Evolutionary conservation across 2,888 invertebrate genomes (phyloP), one percentile per base, ranked within the genome.

Genomic region (Amaurobius ferox): DNA sequence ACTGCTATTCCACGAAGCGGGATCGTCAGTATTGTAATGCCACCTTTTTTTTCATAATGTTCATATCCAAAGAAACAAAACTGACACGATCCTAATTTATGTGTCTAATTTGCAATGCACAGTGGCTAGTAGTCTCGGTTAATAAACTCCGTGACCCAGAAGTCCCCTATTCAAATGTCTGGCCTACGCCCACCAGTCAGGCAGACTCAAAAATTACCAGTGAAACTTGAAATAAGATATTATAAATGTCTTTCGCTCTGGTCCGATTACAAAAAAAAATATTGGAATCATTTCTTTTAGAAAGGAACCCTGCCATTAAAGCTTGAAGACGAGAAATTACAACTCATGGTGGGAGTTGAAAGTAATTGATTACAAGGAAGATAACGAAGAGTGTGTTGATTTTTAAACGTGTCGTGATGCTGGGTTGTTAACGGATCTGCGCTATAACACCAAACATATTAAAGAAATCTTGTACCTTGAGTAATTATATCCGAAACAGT

Each of bases 101-200:
- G n/a, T n/a, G n/a, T n/a, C n/a, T n/a, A n/a, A n/a, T n/a, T n/a
- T n/a, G n/a, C n/a, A n/a, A n/a, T n/a, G n/a, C n/a, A n/a, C n/a
- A n/a, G n/a, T n/a, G n/a, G n/a, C n/a, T n/a, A n/a, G n/a, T n/a
- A n/a, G n/a, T n/a, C n/a, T n/a, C n/a, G n/a, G n/a, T n/a, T n/a
- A n/a, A n/a, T n/a, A n/a, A n/a, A n/a, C n/a, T n/a, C n/a, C n/a
- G n/a, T n/a, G n/a, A n/a, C n/a, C n/a, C n/a, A n/a, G n/a, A n/a
- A n/a, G n/a, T n/a, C n/a, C n/a, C n/a, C n/a, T n/a, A n/a, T n/a
- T n/a, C n/a, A n/a, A n/a, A n/a, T n/a, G n/a, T n/a, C n/a, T n/a
- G n/a, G n/a, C n/a, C n/a, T n/a, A 79, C 79, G 35, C 79, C 79
- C 32, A 68, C 55, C 39, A 61, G 30, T 39, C 39, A 66, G 61